Conservation (phyloP, 2,113 vertebrate genomes). For the Colius striatus region DNA sequence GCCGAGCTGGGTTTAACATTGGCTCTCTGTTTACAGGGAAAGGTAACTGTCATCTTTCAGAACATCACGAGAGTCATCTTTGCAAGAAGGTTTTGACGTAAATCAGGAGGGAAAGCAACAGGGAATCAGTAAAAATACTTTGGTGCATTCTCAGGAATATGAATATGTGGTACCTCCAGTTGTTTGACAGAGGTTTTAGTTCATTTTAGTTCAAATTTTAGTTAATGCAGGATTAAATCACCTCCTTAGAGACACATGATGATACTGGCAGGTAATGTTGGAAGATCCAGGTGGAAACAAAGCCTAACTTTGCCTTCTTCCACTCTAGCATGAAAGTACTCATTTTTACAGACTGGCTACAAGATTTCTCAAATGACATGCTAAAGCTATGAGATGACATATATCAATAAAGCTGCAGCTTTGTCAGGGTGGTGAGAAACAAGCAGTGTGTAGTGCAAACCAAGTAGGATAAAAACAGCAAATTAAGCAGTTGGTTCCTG, state of each 20-base stretch:
- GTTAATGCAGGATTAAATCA: background rate
- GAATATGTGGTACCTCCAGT: background rate
- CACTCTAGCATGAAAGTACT: background rate
- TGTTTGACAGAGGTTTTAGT: background rate
- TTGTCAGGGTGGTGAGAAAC: background rate
- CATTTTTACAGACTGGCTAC: background rate
- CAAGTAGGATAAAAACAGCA: background rate
- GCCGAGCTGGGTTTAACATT: fast-evolving
- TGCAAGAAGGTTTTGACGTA: background rate
- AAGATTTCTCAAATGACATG: background rate
- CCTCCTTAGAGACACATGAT: background rate
- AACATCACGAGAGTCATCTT: background rate
- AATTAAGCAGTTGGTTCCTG: conserved; percentile 52
- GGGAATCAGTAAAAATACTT: background rate
- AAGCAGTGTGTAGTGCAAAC: background rate
- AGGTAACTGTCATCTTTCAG: background rate
- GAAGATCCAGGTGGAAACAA: background rate
- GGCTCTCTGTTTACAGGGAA: background rate
- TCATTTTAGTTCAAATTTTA: background rate
- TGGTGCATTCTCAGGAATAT: background rate
- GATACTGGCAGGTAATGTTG: background rate
- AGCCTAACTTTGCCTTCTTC: background rate
- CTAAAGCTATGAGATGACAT: background rate
- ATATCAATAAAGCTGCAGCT: background rate
- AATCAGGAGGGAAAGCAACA: background rate